phyloP scores from a whole-genome alignment of 2,113 vertebrate species.

The Colistium nudipinnis region DNA sequence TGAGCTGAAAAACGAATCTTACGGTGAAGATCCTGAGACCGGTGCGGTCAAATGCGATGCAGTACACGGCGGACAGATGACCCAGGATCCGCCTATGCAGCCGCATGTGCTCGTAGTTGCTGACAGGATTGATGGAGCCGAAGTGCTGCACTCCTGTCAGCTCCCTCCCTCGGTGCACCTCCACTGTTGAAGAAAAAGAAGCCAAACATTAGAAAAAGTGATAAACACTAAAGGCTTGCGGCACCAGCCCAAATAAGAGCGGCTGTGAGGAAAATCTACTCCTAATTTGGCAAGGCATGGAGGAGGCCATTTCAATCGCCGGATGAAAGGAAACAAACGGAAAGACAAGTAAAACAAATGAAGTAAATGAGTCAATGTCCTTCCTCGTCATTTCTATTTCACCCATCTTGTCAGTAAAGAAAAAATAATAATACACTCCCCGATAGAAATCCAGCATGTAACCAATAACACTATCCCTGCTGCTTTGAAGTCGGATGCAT shows the following conservation, averaged over 20 bases:
- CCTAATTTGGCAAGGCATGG: not conserved
- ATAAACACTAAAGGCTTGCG: not conserved
- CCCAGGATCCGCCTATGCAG: constrained; percentile 96
- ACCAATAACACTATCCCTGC: constrained; percentile 28
- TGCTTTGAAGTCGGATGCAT: constrained; percentile 29
- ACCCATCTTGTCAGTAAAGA: not conserved
- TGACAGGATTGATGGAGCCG: constrained; percentile 90
- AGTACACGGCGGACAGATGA: constrained; percentile 98
- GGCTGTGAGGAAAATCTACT: not conserved
- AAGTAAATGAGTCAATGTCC: not conserved
- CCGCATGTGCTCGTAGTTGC: constrained; percentile 92
- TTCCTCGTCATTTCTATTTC: not conserved
- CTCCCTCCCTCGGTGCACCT: constrained; percentile 88
- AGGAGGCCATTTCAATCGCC: not conserved
- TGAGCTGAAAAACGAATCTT: constrained; percentile 69
- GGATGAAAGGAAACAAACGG: not conserved
- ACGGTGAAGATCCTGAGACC: constrained; percentile 98
- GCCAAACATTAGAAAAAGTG: constrained; percentile 16
- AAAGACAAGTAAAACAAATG: not conserved
- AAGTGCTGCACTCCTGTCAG: constrained; percentile 89
- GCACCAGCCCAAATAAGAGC: not conserved
- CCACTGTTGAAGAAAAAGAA: constrained; percentile 81
- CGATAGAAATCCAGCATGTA: not conserved
- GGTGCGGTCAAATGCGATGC: constrained; percentile 96
- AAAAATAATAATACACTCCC: constrained; percentile 2